phyloP scores from a whole-genome alignment of 1,140 invertebrate genomes.

The Pantala flavescens region DNA sequence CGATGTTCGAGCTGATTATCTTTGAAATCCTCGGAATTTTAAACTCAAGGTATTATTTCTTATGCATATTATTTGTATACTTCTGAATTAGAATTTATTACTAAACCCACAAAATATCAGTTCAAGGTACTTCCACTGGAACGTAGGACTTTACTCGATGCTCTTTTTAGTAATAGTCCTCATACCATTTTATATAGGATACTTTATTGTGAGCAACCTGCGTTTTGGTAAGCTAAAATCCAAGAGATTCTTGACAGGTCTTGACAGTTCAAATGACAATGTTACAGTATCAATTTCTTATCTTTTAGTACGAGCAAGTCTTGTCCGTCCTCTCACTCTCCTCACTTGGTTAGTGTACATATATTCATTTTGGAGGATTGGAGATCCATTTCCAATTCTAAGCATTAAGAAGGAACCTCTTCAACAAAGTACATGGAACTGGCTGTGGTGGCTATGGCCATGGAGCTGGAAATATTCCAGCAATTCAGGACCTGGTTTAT shows the following conservation, averaged over 20 bases:
- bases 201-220: slow-evolving; percentile 87
- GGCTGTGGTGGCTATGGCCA: slow-evolving; percentile 1
- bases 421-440: background rate
- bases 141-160: slow-evolving; percentile 79
- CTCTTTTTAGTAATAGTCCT: slow-evolving; percentile 91
- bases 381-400: slow-evolving; percentile 96
- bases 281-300: slow-evolving; percentile 12
- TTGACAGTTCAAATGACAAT: background rate
- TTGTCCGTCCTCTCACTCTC: slow-evolving; percentile 69
- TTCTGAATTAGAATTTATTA: too few species aligned
- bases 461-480: background rate
- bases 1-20: slow-evolving; percentile 99
- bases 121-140: slow-evolving; percentile 95
- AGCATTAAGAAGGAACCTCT: slow-evolving; percentile 69
- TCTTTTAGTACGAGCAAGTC: slow-evolving; percentile 64
- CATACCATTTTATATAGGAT: slow-evolving; percentile 95
- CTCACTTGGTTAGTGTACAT: slow-evolving; percentile 84
- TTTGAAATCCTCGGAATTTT: slow-evolving; percentile 96
- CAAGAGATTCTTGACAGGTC: background rate
- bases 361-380: slow-evolving; percentile 98
- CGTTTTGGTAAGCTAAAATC: slow-evolving; percentile 61
- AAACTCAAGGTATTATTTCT: slow-evolving; percentile 53
- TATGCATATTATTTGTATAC: slow-evolving; percentile 20
- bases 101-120: slow-evolving; percentile 48
- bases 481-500: slow-evolving; percentile 47